Conservation (phyloP, 2,797 vertebrate species). For the Microchirus variegatus region DNA sequence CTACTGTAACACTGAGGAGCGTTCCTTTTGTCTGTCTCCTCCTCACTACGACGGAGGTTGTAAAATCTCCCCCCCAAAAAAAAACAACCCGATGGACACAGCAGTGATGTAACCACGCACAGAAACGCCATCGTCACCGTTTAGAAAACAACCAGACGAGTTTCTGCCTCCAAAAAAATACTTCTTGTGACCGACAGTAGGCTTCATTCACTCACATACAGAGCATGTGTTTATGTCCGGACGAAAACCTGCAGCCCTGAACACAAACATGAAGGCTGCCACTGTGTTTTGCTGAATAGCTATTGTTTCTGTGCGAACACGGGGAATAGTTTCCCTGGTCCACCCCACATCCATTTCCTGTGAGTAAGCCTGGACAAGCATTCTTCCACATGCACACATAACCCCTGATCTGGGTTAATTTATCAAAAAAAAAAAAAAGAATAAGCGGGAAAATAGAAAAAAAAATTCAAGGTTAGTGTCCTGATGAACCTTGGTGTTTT, state of each 20-base stretch:
- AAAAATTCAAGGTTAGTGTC: not conserved
- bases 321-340: slow-evolving; percentile 45
- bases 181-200: not conserved
- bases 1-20: slow-evolving; percentile 65
- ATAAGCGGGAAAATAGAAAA: slow-evolving; percentile 6
- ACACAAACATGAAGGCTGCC: slow-evolving; percentile 41
- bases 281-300: slow-evolving; percentile 44
- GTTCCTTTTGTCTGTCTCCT: slow-evolving; percentile 15
- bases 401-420: slow-evolving; percentile 20
- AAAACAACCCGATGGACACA: slow-evolving; percentile 15
- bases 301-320: slow-evolving; percentile 55
- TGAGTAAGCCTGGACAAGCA: slow-evolving; percentile 38
- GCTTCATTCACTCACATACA: slow-evolving; percentile 6
- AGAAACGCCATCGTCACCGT: slow-evolving; percentile 11
- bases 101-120: slow-evolving; percentile 35
- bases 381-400: slow-evolving; percentile 32
- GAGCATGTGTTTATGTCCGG: slow-evolving; percentile 9
- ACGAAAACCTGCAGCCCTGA: slow-evolving; percentile 33
- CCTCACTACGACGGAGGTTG: slow-evolving; percentile 15
- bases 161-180: slow-evolving; percentile 3
- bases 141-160: not conserved
- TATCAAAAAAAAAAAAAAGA: slow-evolving; percentile 12
- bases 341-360: slow-evolving; percentile 62
- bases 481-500: slow-evolving; percentile 14
- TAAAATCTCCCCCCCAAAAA: too few relatives aligned